Percentiles rank a stretch among this genome's conserved stretches.
phyloP scores from a whole-genome alignment of 2,113 vertebrate species.

The Bostrychus sinensis region DNA sequence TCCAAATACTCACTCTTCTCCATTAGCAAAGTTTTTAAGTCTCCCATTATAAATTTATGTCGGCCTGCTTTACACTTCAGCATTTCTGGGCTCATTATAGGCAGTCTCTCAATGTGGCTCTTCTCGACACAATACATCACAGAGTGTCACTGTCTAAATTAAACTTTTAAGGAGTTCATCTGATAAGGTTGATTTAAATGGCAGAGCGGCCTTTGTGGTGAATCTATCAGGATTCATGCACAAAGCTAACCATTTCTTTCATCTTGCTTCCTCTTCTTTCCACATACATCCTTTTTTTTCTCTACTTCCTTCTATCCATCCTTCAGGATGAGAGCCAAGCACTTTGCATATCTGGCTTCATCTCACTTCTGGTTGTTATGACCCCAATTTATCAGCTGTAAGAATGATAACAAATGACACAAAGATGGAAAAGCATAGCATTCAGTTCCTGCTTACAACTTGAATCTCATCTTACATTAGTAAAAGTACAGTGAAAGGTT shows the following conservation, averaged over 20 bases:
- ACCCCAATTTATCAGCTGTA: constrained; percentile 40
- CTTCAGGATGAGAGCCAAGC: constrained; percentile 2
- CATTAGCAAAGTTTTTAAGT: constrained; percentile 43
- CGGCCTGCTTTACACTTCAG: constrained; percentile 44
- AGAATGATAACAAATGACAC: constrained; percentile 31
- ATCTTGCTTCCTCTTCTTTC: background rate
- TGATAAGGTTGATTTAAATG: constrained; percentile 30
- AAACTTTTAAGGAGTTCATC: constrained; percentile 36
- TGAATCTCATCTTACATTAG: constrained; percentile 34
- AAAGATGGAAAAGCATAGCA: constrained; percentile 22
- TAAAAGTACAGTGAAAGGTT: constrained; percentile 19
- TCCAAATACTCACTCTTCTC: constrained; percentile 61
- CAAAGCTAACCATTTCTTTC: background rate
- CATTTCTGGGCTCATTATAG: constrained; percentile 60
- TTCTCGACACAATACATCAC: constrained; percentile 39
- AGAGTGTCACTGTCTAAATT: constrained; percentile 14
- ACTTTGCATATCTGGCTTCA: constrained; percentile 47
- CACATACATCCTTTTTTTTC: background rate
- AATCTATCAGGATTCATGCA: background rate
- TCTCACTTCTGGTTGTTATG: constrained; percentile 25
- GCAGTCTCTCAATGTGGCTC: constrained; percentile 37
- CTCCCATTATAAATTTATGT: too few species aligned
- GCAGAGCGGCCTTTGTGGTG: background rate
- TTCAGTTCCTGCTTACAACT: constrained; percentile 17
- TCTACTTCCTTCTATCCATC: constrained; percentile 1